Percentiles rank a stretch among this genome's conserved stretches.
Conservation (phyloP, 2,797 vertebrate genomes). For the Glossophaga mutica region DNA sequence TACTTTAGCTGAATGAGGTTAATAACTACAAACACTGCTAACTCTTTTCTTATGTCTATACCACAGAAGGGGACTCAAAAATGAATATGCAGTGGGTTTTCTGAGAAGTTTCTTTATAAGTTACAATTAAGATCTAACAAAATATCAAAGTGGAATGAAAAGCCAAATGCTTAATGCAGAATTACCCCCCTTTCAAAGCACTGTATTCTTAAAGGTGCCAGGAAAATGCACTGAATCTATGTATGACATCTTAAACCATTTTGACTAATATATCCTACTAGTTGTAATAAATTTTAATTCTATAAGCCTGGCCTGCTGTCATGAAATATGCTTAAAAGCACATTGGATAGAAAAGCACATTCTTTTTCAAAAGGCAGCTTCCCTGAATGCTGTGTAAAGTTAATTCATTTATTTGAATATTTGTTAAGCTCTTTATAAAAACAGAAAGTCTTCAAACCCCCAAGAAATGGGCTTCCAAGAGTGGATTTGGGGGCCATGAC, state of each 20-base stretch:
- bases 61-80: not conserved
- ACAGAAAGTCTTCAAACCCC: not conserved
- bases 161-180: not conserved
- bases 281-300: not conserved
- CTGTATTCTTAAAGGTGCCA: not conserved
- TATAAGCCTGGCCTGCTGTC: not conserved
- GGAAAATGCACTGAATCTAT: not conserved
- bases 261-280: not conserved
- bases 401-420: not conserved
- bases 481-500: too few species aligned
- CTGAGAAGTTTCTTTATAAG: not conserved
- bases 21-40: not conserved
- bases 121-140: not conserved
- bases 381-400: not conserved
- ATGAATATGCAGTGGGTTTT: not conserved
- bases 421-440: not conserved
- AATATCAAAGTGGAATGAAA: not conserved
- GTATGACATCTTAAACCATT: not conserved
- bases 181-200: not conserved
- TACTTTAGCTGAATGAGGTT: not conserved
- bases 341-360: not conserved
- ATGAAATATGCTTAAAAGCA: not conserved
- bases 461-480: not conserved
- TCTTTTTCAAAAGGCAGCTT: not conserved
- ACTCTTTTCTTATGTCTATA: fast-evolving